Conservation (phyloP, 2,888 invertebrate genomes). For the Xestoiulus laeticollis region DNA sequence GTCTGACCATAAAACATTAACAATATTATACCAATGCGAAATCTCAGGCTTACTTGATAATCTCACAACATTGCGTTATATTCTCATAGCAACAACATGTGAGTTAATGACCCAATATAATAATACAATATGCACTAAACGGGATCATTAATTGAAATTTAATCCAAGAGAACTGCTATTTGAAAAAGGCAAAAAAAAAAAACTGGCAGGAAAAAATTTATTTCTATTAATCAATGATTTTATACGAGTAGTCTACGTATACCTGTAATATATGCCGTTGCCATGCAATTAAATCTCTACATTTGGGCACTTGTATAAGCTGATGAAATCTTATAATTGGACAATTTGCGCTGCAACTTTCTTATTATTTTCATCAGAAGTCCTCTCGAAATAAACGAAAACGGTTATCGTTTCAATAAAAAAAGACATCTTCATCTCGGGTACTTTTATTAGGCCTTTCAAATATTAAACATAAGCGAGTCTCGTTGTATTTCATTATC, state of each 20-base stretch:
- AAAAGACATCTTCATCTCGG: not conserved
- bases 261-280: not conserved
- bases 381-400: not conserved
- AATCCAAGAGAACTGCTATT: not conserved
- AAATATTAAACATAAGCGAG: not conserved
- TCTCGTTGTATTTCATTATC: not conserved
- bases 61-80: not conserved
- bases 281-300: too few species aligned
- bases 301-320: not conserved
- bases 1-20: not conserved
- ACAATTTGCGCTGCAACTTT: not conserved
- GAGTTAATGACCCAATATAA: slow-evolving; percentile 4
- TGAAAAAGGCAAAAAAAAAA: not conserved
- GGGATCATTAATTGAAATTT: not conserved
- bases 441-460: not conserved
- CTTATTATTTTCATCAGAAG: not conserved
- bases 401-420: not conserved
- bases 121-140: not conserved
- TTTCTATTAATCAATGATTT: not conserved
- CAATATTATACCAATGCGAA: not conserved
- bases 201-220: not conserved
- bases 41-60: not conserved
- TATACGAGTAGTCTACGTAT: not conserved
- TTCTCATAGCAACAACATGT: not conserved
- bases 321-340: not conserved